Base-by-base conservation (phyloP, 2,797 vertebrate genomes). In the Pagetopsis macropterus region DNA sequence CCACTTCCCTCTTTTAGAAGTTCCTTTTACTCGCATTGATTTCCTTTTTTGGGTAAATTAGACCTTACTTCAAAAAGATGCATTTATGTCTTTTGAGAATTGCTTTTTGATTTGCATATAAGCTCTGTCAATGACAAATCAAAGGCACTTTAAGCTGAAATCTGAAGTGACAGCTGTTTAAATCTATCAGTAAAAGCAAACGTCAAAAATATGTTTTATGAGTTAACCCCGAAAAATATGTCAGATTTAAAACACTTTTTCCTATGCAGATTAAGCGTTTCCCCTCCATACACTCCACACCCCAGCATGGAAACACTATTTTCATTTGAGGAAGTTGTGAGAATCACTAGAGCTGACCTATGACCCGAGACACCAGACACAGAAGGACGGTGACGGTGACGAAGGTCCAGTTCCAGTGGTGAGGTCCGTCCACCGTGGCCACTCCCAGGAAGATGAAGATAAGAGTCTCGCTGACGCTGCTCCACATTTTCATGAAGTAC, bases 401-500 rank as follows among this genome's bases (percentile, higher is more conserved):
- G 0, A 99, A 99, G 74, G 94, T 96, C 98, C 98, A 99, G 93
- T 98, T 96, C 98, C 98, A 99, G 45, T 69, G 43, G 78, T 99
- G 98, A 12, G 84, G 78, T 27, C 97, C 98, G 0, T 95, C 97
- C 84, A 99, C 97, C 0, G 98, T 99, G 71, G 97, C 97, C 62
- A 99, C 97, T 0, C 98, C 98, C 3, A 99, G 94, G 85, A 99
- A 99, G 88, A 99, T 99, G 89, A 99, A 99, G 91, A 99, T 99
- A 23, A 99, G 95, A 0, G 98, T 99, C 89, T 99, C 98, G 0
- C 98, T 99, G 84, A 99, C 97, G 0, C 98, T 99, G 95, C 98
- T 99, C 98, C 95, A 99, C 98, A 99, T 99, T 93, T 99, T 99
- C 74, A 99, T 92, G 91, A 99, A 99, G 79, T 99, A 99, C 70